Conservation (phyloP, 2,113 vertebrate genomes). For the Triplophysa siluroides region DNA sequence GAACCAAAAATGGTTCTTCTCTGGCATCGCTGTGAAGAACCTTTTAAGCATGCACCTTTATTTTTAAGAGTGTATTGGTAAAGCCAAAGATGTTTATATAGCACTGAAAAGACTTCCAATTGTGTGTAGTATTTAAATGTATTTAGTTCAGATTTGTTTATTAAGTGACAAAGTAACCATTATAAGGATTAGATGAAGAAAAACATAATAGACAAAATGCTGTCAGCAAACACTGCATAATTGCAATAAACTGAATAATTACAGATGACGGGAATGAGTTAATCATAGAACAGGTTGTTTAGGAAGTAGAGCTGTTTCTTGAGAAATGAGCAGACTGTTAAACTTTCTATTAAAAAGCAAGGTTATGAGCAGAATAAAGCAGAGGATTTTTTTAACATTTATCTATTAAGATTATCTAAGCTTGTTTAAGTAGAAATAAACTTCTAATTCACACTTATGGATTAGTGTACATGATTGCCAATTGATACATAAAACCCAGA, state of each 20-base stretch:
- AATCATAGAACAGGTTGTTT: conserved; percentile 14
- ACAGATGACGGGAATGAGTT: not conserved
- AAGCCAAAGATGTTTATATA: no score
- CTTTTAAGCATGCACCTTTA: no score
- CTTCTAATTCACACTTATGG: not conserved
- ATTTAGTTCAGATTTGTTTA: not conserved
- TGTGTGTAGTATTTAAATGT: not conserved
- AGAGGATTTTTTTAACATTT: not conserved
- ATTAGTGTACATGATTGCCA: not conserved
- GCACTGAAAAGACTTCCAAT: not conserved
- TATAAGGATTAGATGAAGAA: not conserved
- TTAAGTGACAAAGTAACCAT: conserved; percentile 12
- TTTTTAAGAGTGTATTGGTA: no score
- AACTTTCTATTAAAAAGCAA: not conserved
- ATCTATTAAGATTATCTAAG: not conserved
- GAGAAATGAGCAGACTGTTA: conserved; percentile 3
- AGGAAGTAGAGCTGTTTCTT: not conserved
- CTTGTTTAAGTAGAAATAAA: not conserved
- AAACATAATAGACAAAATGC: not conserved
- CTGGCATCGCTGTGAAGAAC: no score
- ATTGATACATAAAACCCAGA: not conserved
- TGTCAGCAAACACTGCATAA: not conserved
- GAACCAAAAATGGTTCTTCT: no score
- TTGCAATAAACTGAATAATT: not conserved
- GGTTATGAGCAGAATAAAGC: not conserved